Evolutionary conservation across 2,113 vertebrate genomes (phyloP), one percentile per base, ranked within the genome.

Genomic region (Dolichotis patagonum): DNA sequence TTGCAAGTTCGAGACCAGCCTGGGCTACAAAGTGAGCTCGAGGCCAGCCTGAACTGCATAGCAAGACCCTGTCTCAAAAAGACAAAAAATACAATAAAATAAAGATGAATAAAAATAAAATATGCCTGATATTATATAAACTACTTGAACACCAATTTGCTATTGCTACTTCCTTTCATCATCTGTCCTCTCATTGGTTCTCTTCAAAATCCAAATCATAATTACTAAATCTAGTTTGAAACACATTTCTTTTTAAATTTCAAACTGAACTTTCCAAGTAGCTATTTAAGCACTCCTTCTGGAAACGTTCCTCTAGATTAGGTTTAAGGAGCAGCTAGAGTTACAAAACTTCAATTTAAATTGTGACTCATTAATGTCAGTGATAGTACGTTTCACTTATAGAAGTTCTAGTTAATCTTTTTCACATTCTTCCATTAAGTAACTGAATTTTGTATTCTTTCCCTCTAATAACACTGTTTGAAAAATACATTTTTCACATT

Each of bases 151-250:
- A 75, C 9, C 5, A 63, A 58, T 2, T 89, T 88, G 26, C 38
- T 52, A 81, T n/a, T 80, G 22, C 7, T 85, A 20, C 22, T 83
- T 81, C 14, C 54, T 87, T 87, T 96, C 13, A 75, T 77, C 2
- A 69, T 35, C 8, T 69, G 8, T 85, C 24, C 49, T 83, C 28
- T 54, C 32, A 17, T 3, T 67, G 46, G 38, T 85, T 96, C 56
- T 86, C 14, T 95, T 96, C 52, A 85, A 94, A 95, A 92, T 80
- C 63, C 92, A 65, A 94, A 95, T 83, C 26, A 38, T 26, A 90
- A 67, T 32, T 92, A 88, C 35, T 3, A 73, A 86, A 58, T 95
- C 13, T 88, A 30, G 58, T n/a, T 92, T 88, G 43, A 85, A 62
- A 0, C 1, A 16, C 3, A 82, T 8, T 77, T 26, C 9, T 16